A percentile compares a stretch with the other conserved stretches of the same genome.
Evolutionary conservation across 2,113 vertebrate genomes (phyloP).

Genomic region (Pseudolaguvia tuberculata): DNA sequence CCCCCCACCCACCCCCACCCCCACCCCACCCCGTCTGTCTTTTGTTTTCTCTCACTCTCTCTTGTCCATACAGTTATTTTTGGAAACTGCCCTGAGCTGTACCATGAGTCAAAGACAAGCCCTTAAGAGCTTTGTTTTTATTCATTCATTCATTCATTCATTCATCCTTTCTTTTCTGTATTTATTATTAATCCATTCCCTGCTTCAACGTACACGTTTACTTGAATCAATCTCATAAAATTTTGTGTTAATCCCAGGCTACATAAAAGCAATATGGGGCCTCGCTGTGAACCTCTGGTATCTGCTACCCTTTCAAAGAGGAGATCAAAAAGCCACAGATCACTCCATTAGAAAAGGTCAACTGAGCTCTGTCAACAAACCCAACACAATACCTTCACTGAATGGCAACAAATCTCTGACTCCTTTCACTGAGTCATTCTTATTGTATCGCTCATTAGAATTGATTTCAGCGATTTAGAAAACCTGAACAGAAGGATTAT

Average conservation of each 20-base stretch:
- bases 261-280: constrained; percentile 13
- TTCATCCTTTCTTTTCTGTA: constrained; percentile 47
- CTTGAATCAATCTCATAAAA: constrained; percentile 34
- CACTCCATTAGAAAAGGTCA: constrained; percentile 43
- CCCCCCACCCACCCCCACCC: background rate
- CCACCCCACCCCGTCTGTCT: constrained; percentile 9
- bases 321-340: constrained; percentile 41
- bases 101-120: constrained; percentile 48
- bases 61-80: constrained; percentile 46
- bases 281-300: background rate
- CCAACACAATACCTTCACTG: constrained; percentile 8
- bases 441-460: too few species aligned
- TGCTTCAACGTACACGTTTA: too few species aligned
- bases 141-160: constrained; percentile 54
- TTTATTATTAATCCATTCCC: constrained; percentile 49
- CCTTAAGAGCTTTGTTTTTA: constrained; percentile 49
- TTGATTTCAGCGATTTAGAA: too few species aligned
- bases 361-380: constrained; percentile 16
- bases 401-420: too few species aligned
- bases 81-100: constrained; percentile 46
- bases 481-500: background rate
- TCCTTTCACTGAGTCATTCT: too few species aligned
- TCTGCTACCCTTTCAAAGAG: constrained; percentile 42
- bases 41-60: background rate
- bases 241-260: constrained; percentile 7